These are phyloP conservation scores for Teleogryllus oceanicus DNA, from an alignment of 2,888 invertebrate genomes.

Conservation along the genomic window DNA sequence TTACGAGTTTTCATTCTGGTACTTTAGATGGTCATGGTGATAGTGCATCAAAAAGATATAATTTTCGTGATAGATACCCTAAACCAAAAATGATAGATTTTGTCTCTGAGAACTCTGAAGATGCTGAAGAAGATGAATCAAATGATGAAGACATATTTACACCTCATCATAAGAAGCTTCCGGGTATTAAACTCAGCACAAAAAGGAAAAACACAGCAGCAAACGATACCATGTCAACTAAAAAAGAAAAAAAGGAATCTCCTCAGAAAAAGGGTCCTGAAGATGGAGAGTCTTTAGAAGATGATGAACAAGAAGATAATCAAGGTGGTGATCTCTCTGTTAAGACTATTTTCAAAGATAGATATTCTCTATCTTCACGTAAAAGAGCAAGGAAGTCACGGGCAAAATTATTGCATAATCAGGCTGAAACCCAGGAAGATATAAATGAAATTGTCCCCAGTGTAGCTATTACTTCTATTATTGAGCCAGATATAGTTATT, in stretches of 20 bases:
- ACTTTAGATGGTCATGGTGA: not conserved
- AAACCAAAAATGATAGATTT: not conserved
- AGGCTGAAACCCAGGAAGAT: not conserved
- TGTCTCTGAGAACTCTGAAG: not conserved
- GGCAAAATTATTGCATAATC: not conserved
- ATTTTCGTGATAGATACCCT: slow-evolving; percentile 5
- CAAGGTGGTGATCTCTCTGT: not conserved
- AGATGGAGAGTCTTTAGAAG: not conserved
- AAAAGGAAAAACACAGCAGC: not conserved
- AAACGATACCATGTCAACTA: not conserved
- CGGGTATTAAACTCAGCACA: not conserved
- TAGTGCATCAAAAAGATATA: slow-evolving; percentile 5
- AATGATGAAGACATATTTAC: not conserved
- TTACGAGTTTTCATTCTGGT: not conserved
- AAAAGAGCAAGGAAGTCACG: not conserved
- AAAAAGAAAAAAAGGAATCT: not conserved
- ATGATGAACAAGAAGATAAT: not conserved
- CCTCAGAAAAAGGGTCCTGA: not conserved
- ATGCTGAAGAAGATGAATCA: slow-evolving; percentile 10
- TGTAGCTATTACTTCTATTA: not conserved
- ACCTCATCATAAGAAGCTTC: not conserved
- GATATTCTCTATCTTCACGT: not conserved
- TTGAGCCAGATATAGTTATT: slow-evolving; percentile 2
- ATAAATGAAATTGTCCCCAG: not conserved
- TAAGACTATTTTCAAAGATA: not conserved